phyloP scores from a whole-genome alignment of 2,113 vertebrate species.

The Eudyptes chrysolophus region DNA sequence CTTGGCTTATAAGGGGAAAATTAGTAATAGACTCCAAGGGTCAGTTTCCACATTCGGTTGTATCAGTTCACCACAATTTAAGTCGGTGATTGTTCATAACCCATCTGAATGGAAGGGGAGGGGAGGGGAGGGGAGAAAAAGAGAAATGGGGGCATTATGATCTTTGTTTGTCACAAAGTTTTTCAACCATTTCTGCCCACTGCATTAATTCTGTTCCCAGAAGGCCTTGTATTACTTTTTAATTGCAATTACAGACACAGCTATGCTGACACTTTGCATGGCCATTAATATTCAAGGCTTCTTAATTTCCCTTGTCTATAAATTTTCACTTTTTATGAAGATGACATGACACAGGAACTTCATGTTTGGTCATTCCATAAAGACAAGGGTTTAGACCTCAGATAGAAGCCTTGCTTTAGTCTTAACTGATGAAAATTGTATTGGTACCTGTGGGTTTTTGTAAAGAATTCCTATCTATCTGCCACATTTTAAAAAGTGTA shows the following conservation, averaged over 20 bases:
- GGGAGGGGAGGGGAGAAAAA: background rate
- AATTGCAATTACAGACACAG: background rate
- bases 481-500: background rate
- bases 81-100: background rate
- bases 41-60: background rate
- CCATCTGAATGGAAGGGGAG: background rate
- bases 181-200: background rate
- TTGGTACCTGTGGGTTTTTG: background rate
- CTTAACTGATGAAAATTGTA: background rate
- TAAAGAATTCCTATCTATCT: background rate
- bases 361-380: background rate
- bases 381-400: background rate
- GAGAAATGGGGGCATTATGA: background rate
- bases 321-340: background rate
- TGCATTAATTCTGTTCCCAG: background rate
- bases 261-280: background rate
- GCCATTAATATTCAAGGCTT: background rate
- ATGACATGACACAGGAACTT: background rate
- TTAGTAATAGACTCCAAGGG: background rate
- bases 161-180: background rate
- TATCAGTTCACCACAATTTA: background rate
- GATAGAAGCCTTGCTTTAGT: background rate
- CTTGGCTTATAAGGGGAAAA: background rate
- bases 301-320: background rate
- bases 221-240: background rate